Evolutionary conservation across 53 echinoderm and acorn worm genomes (phyloP), one percentile per base, ranked within the genome.

Genomic region (Antedon mediterranea): DNA sequence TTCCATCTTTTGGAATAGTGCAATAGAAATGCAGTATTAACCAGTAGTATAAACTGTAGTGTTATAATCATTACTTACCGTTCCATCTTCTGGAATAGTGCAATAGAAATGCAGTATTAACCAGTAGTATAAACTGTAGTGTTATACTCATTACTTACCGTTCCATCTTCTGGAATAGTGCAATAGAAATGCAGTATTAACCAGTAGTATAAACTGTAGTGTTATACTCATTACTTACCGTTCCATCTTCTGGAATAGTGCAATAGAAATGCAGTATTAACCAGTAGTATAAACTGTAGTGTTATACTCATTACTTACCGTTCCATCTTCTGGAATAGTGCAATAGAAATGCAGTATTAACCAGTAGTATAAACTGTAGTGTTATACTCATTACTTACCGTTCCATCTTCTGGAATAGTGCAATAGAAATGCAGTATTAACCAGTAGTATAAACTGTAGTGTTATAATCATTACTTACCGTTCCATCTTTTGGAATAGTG

Each of bases 21-120:
- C 78, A 26, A 85, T 80, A 0, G 87, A 82, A 0, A 85, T 83
- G 18, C 84, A 84, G 74, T 90, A 88, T 43, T 87, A n/a, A n/a
- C n/a, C n/a, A n/a, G n/a, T n/a, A n/a, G n/a, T n/a, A n/a, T n/a
- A n/a, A n/a, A n/a, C n/a, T n/a, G n/a, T n/a, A n/a, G n/a, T n/a
- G n/a, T n/a, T n/a, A n/a, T n/a, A n/a, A n/a, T n/a, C n/a, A n/a
- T n/a, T n/a, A n/a, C n/a, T n/a, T n/a, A n/a, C n/a, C n/a, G 74
- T 73, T 73, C 74, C 32, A 31, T 73, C 20, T 73, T 31, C 29
- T 73, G 57, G 23, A 57, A 57, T 57, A 57, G 57, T 57, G 57
- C 78, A 26, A 85, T 80, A 0, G 87, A 82, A 0, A 85, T 83
- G 18, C 84, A 84, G 74, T 90, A 88, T 43, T 87, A n/a, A n/a